These are phyloP conservation scores for Pediacus dermestoides DNA, from an alignment of 2,888 invertebrate species.

Conservation along the genomic window DNA sequence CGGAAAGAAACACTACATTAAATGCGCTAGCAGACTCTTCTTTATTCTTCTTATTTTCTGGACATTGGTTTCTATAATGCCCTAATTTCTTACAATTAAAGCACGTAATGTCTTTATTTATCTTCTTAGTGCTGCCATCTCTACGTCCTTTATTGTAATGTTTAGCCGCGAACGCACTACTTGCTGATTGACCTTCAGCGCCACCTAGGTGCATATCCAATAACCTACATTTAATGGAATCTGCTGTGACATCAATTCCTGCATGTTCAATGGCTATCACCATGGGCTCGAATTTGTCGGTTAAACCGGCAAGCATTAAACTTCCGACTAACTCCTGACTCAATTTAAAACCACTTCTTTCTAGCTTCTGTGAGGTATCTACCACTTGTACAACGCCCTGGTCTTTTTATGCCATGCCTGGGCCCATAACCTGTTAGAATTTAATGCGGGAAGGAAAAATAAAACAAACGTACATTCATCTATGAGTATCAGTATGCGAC, in stretches of 20 bases:
- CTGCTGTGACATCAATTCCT: slow-evolving; percentile 24
- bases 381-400: too few relatives aligned
- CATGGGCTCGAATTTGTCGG: slow-evolving; percentile 24
- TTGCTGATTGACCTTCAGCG: too few relatives aligned
- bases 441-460: too few relatives aligned
- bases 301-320: slow-evolving; percentile 23
- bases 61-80: slow-evolving; percentile 26
- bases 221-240: slow-evolving; percentile 31
- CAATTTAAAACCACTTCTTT: slow-evolving; percentile 16
- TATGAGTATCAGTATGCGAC: too few relatives aligned
- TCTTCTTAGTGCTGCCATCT: background rate
- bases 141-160: too few relatives aligned
- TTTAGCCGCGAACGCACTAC: too few relatives aligned
- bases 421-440: too few relatives aligned
- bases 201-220: slow-evolving; percentile 22
- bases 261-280: slow-evolving; percentile 32
- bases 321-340: slow-evolving; percentile 19
- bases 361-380: slow-evolving; percentile 24
- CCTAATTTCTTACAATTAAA: slow-evolving; percentile 25
- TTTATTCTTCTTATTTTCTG: background rate
- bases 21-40: slow-evolving; percentile 15
- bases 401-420: too few relatives aligned
- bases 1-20: slow-evolving; percentile 26
- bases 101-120: slow-evolving; percentile 11
- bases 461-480: too few relatives aligned